Percentiles rank a stretch among this genome's conserved stretches.
phyloP scores from a whole-genome alignment of 2,888 invertebrate genomes.

The Taphrorychus bicolor region DNA sequence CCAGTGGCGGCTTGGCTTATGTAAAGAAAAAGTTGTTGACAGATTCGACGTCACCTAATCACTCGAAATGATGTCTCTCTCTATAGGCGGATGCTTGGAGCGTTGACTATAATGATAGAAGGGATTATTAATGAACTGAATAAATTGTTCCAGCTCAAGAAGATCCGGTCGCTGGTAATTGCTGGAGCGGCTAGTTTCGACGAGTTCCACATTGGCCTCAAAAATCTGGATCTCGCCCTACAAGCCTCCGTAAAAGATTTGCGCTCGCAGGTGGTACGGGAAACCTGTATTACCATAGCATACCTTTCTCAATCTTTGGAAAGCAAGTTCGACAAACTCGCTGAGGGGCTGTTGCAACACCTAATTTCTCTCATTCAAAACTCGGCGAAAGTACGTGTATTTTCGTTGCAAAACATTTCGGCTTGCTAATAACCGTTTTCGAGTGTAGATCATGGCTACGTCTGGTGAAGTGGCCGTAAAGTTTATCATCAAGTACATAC shows the following conservation, averaged over 20 bases:
- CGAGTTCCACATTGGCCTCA: constrained; percentile 78
- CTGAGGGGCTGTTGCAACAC: constrained; percentile 81
- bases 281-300: constrained; percentile 94
- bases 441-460: constrained; percentile 84
- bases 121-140: not conserved
- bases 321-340: constrained; percentile 84
- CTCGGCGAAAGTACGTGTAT: constrained; percentile 85
- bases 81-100: too few species aligned
- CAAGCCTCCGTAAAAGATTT: constrained; percentile 85
- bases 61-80: too few species aligned
- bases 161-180: constrained; percentile 81
- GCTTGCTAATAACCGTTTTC: not conserved
- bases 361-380: constrained; percentile 93
- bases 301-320: constrained; percentile 87
- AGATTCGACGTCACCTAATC: too few species aligned
- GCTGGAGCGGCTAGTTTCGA: constrained; percentile 76
- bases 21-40: too few species aligned
- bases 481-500: constrained; percentile 86
- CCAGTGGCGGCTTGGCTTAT: too few species aligned
- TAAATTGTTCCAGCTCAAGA: constrained; percentile 72
- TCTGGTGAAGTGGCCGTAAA: constrained; percentile 86
- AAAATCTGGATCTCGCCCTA: constrained; percentile 81
- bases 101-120: too few species aligned
- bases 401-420: constrained; percentile 13
- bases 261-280: constrained; percentile 91